Conservation (phyloP, 2,888 invertebrate genomes). For the Cantharis nigra region DNA sequence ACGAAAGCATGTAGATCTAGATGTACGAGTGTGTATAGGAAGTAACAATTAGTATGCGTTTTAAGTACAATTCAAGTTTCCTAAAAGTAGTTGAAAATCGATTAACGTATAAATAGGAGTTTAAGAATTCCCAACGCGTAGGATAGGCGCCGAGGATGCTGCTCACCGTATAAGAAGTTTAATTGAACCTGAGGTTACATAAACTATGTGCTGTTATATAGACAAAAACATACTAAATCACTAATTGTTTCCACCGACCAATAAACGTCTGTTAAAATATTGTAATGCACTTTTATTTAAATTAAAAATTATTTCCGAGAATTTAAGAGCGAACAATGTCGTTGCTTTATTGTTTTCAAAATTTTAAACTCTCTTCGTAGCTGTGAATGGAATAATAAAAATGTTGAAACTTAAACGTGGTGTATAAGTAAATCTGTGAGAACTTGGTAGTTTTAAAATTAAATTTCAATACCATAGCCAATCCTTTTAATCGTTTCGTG, state of each 20-base stretch:
- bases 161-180: slow-evolving; percentile 15
- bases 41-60: slow-evolving; percentile 20
- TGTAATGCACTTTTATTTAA: slow-evolving; percentile 1
- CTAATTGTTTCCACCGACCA: slow-evolving; percentile 17
- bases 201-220: slow-evolving; percentile 20
- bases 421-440: slow-evolving; percentile 1
- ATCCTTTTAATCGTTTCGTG: background rate
- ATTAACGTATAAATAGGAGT: slow-evolving; percentile 36
- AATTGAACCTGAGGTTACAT: slow-evolving; percentile 16
- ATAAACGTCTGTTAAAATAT: slow-evolving; percentile 2
- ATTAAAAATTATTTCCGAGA: background rate
- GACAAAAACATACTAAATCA: slow-evolving; percentile 44
- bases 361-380: background rate
- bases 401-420: background rate
- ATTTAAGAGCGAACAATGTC: background rate
- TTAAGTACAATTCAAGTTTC: slow-evolving; percentile 29
- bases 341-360: slow-evolving; percentile 2
- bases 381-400: slow-evolving; percentile 3
- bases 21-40: slow-evolving; percentile 6
- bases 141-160: slow-evolving; percentile 38
- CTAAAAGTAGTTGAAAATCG: slow-evolving; percentile 42
- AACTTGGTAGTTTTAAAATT: background rate
- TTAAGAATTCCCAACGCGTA: slow-evolving; percentile 39
- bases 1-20: background rate
- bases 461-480: background rate